A percentile compares a stretch with the other conserved stretches of the same genome.
Evolutionary conservation across 2,797 vertebrate genomes (phyloP).

Genomic region (Artibeus lituratus): DNA sequence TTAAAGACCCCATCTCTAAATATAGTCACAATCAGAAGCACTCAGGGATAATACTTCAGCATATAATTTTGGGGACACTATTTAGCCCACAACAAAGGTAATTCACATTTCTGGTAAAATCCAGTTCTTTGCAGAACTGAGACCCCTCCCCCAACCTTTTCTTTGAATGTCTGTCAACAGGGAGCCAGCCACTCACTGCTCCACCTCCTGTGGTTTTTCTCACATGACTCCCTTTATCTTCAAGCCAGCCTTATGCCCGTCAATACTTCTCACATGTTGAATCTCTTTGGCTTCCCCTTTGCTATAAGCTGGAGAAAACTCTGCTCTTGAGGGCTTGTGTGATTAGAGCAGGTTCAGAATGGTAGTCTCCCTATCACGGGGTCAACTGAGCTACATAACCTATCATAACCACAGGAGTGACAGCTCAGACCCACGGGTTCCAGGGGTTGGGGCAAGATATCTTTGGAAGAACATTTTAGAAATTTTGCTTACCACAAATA

Average conservation of each 20-base stretch:
- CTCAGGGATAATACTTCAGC: background rate
- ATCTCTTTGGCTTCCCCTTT: background rate
- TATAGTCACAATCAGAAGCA: background rate
- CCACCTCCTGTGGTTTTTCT: background rate
- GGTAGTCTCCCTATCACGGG: background rate
- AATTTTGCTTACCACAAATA: background rate
- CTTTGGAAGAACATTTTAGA: background rate
- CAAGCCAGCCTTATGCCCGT: background rate
- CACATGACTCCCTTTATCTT: background rate
- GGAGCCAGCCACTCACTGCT: background rate
- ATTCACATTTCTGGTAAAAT: background rate
- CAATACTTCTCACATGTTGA: background rate
- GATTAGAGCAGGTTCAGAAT: background rate
- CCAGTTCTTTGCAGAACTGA: background rate
- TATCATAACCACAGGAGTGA: background rate
- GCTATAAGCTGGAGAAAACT: background rate
- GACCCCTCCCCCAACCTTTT: background rate
- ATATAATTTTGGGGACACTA: background rate
- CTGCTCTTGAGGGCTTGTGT: background rate
- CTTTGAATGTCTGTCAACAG: background rate
- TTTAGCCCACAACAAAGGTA: background rate
- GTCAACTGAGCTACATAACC: background rate
- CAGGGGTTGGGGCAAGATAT: background rate
- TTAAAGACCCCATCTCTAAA: background rate
- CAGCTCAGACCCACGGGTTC: background rate